Evolutionary conservation across 2,888 invertebrate species (phyloP).

Genomic region (Limulus polyphemus): DNA sequence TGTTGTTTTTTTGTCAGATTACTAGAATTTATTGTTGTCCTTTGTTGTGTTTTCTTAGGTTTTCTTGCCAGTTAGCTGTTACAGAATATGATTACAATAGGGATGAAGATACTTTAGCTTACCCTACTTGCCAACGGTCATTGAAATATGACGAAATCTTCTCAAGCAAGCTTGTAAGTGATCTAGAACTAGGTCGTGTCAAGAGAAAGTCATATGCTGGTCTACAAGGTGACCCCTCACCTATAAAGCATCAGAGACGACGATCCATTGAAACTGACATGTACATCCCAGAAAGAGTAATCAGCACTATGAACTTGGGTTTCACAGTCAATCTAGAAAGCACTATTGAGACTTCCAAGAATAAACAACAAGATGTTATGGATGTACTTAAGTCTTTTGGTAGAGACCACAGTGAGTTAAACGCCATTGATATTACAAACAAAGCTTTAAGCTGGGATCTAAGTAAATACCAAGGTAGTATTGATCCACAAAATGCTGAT

Average conservation of each 20-base stretch:
- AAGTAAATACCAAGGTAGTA: background rate
- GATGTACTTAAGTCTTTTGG: constrained; percentile 18
- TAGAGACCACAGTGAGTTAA: constrained; percentile 16
- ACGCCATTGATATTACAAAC: constrained; percentile 25
- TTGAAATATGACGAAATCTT: background rate
- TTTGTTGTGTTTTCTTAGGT: constrained; percentile 30
- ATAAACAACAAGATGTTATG: constrained; percentile 12
- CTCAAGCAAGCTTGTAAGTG: too few species aligned
- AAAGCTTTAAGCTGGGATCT: constrained; percentile 20
- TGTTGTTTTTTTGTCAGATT: too few species aligned
- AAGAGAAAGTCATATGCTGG: constrained; percentile 10
- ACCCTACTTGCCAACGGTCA: background rate
- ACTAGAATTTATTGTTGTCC: too few species aligned
- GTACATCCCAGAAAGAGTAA: constrained; percentile 30
- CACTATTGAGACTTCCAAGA: constrained; percentile 1
- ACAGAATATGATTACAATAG: constrained; percentile 44
- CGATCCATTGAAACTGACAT: constrained; percentile 16
- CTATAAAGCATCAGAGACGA: constrained; percentile 6
- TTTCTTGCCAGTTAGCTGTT: constrained; percentile 52
- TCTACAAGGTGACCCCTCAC: background rate
- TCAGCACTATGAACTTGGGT: constrained; percentile 49
- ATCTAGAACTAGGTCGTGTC: constrained; percentile 21
- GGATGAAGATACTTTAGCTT: constrained; percentile 14
- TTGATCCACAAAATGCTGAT: constrained; percentile 34
- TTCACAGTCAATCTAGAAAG: constrained; percentile 42